Conservation (phyloP, 1,140 invertebrate genomes). For the Calliphora vicina region DNA sequence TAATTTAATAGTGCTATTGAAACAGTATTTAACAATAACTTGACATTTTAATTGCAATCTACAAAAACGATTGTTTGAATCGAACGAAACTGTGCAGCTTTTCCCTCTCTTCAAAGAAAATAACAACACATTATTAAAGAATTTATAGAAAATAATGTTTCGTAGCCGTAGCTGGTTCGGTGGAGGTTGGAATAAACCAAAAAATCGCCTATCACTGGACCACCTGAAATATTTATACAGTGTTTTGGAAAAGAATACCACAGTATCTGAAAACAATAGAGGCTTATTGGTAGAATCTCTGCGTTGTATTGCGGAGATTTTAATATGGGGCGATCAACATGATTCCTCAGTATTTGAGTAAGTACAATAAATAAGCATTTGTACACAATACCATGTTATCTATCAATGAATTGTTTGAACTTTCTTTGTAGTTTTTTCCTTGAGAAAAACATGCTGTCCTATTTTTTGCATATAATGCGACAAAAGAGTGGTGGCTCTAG, state of each 20-base stretch:
- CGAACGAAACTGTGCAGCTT: not conserved
- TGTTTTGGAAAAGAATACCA: conserved; percentile 95
- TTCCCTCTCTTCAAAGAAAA: not conserved
- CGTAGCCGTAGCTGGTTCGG: conserved; percentile 88
- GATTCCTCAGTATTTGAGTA: conserved; percentile 99
- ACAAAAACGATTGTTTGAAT: no score
- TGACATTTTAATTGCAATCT: not conserved
- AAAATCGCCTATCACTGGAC: conserved; percentile 95
- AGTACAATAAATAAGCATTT: conserved; percentile 59
- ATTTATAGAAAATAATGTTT: conserved; percentile 71
- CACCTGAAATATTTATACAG: conserved; percentile 97
- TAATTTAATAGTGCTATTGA: not conserved
- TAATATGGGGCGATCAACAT: conserved; percentile 99
- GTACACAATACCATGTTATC: not conserved
- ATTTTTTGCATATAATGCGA: conserved; percentile 96
- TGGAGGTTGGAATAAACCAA: conserved; percentile 86
- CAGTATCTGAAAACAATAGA: conserved; percentile 93
- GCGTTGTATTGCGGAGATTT: conserved; percentile 96
- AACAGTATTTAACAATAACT: not conserved
- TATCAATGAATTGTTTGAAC: not conserved
- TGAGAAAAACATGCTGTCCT: conserved; percentile 99
- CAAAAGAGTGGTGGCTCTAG: conserved; percentile 92
- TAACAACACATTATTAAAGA: not conserved
- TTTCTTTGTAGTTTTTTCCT: conserved; percentile 88
- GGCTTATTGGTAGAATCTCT: conserved; percentile 96